phyloP scores from a whole-genome alignment of 2,113 vertebrate genomes.

The Abramis brama region DNA sequence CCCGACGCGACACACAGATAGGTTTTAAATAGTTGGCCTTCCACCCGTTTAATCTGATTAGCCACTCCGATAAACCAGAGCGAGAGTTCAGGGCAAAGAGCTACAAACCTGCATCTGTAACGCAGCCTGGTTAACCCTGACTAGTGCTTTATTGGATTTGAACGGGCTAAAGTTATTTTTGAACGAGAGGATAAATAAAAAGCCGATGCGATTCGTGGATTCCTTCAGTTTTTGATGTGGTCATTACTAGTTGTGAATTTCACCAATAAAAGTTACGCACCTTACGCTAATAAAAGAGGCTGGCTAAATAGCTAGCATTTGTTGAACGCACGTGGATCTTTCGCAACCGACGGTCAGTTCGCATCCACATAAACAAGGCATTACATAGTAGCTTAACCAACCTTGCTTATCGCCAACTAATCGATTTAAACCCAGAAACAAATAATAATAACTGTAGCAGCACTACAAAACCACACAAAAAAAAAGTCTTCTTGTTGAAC shows the following conservation, averaged over 20 bases:
- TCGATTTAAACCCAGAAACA: neutral
- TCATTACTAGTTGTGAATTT: neutral
- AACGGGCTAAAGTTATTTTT: conserved; percentile 31
- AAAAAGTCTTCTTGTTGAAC: neutral
- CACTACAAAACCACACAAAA: neutral
- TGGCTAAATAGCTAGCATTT: conserved; percentile 37
- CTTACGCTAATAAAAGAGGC: neutral
- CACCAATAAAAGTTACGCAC: neutral
- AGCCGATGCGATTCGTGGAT: neutral
- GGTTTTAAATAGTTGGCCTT: conserved; percentile 49
- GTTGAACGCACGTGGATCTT: conserved; percentile 31
- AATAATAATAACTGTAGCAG: neutral
- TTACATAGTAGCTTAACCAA: neutral
- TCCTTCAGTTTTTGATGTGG: too few species aligned
- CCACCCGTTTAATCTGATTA: conserved; percentile 49
- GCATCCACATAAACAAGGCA: neutral
- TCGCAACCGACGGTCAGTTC: neutral
- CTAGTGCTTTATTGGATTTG: conserved; percentile 32
- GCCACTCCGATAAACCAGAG: conserved; percentile 13
- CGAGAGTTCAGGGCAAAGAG: neutral
- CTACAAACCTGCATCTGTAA: conserved; percentile 31
- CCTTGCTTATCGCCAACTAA: neutral
- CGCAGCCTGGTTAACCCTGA: conserved; percentile 26
- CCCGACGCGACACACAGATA: neutral
- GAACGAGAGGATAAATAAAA: neutral